Evolutionary conservation across 30 jellyfish, hydroid and myxozoan genomes (phyloP).

Genomic region (Chrysaora quinquecirrha): DNA sequence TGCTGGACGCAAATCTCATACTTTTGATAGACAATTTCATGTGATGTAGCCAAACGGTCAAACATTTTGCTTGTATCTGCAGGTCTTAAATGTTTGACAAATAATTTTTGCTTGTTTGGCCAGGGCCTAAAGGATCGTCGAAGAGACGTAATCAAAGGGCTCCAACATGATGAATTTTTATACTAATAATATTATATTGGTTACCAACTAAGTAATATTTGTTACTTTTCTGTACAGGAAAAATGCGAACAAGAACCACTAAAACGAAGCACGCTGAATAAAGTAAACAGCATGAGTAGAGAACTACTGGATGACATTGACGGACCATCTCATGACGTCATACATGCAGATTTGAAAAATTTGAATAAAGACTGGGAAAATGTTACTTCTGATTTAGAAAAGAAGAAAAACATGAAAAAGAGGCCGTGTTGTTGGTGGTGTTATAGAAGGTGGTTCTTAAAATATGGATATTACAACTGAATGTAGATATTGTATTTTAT

Average conservation of each 20-base stretch:
- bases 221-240: slow-evolving; percentile 44
- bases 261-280: slow-evolving; percentile 38
- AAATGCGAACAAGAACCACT: slow-evolving; percentile 58
- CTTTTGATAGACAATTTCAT: no score
- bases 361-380: slow-evolving; percentile 78
- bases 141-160: no score
- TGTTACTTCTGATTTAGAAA: slow-evolving; percentile 64
- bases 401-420: slow-evolving; percentile 59
- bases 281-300: slow-evolving; percentile 50
- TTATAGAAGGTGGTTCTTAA: slow-evolving; percentile 75
- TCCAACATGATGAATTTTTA: no score
- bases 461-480: slow-evolving; percentile 72
- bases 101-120: no score
- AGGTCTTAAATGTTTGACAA: no score
- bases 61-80: no score
- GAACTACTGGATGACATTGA: slow-evolving; percentile 77
- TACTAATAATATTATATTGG: no score
- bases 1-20: no score
- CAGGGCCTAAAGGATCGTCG: no score
- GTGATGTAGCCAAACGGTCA: no score
- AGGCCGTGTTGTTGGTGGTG: slow-evolving; percentile 86
- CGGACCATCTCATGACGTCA: slow-evolving; percentile 69
- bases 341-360: slow-evolving; percentile 31
- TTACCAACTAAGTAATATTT: no score
- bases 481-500: background rate